Percentiles rank a stretch among this genome's conserved stretches.
Conservation (phyloP, 2,113 vertebrate species). For the Gymnarchus niloticus region DNA sequence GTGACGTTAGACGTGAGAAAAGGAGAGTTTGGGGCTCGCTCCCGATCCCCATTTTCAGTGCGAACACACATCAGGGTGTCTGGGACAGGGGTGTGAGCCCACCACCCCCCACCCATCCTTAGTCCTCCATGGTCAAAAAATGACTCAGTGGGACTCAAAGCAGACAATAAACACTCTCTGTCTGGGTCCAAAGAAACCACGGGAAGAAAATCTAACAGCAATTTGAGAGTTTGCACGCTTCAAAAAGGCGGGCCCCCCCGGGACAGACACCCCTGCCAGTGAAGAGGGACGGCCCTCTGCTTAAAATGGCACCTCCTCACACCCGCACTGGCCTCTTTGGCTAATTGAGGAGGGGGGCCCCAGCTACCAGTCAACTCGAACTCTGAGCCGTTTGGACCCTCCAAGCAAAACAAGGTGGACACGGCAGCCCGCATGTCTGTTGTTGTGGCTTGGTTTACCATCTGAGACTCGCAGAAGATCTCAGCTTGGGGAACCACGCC, state of each 20-base stretch:
- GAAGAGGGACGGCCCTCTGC: not conserved
- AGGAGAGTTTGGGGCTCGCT: conserved; percentile 15
- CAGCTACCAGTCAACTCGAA: not conserved
- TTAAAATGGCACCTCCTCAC: not conserved
- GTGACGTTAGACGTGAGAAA: not conserved
- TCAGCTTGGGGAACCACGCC: not conserved
- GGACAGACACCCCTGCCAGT: not conserved
- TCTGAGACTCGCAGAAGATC: not conserved
- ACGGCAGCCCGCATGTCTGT: not conserved
- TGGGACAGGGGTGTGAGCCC: not conserved
- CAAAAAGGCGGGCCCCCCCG: conserved; percentile 14
- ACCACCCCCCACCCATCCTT: not conserved
- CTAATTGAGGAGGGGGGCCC: conserved; percentile 21
- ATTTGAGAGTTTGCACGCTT: conserved; percentile 24
- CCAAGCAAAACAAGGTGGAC: not conserved
- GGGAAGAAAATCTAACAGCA: conserved; percentile 22
- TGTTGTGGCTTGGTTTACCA: not conserved
- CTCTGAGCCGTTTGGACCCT: not conserved
- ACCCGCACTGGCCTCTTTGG: not conserved
- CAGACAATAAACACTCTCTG: conserved; percentile 25
- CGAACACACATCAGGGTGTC: conserved; percentile 18
- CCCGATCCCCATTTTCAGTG: conserved; percentile 23
- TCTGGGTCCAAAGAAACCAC: conserved; percentile 25
- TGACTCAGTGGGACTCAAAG: conserved; percentile 22
- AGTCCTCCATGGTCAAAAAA: conserved; percentile 3